Percentiles rank a stretch among this genome's conserved stretches.
Evolutionary conservation across 2,113 vertebrate species (phyloP).

Genomic region (Mustela lutreola): DNA sequence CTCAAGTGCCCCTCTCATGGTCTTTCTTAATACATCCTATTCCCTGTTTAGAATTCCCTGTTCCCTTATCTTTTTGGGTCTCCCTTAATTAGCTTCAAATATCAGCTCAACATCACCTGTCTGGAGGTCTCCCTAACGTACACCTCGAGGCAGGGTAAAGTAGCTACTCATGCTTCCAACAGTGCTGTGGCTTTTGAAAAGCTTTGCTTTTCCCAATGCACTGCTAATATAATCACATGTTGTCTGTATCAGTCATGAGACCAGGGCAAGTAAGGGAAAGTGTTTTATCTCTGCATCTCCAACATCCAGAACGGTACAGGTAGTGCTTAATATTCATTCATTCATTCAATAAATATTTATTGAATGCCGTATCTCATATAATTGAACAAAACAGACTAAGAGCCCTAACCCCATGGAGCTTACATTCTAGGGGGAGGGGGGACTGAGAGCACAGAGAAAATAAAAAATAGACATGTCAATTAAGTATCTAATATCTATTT

Average conservation of each 20-base stretch:
- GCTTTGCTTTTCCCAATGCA: background rate
- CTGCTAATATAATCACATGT: background rate
- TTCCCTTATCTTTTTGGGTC: background rate
- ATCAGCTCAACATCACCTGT: background rate
- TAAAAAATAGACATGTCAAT: background rate
- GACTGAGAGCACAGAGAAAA: background rate
- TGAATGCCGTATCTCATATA: background rate
- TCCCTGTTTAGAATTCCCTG: background rate
- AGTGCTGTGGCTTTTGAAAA: background rate
- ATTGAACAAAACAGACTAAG: constrained; percentile 9
- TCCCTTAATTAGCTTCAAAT: background rate
- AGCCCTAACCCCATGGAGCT: background rate
- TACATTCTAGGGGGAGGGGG: background rate
- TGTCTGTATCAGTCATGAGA: background rate
- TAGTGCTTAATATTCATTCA: background rate
- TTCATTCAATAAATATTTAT: constrained; percentile 43
- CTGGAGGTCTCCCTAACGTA: background rate
- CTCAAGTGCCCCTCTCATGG: background rate
- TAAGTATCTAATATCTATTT: background rate
- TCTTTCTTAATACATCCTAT: background rate
- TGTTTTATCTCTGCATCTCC: background rate
- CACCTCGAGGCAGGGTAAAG: background rate
- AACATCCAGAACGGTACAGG: background rate
- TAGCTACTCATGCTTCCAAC: background rate
- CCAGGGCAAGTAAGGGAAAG: background rate